These are phyloP conservation scores for Cheilosia scutellata DNA, from an alignment of 2,888 invertebrate genomes.

Conservation along the genomic window DNA sequence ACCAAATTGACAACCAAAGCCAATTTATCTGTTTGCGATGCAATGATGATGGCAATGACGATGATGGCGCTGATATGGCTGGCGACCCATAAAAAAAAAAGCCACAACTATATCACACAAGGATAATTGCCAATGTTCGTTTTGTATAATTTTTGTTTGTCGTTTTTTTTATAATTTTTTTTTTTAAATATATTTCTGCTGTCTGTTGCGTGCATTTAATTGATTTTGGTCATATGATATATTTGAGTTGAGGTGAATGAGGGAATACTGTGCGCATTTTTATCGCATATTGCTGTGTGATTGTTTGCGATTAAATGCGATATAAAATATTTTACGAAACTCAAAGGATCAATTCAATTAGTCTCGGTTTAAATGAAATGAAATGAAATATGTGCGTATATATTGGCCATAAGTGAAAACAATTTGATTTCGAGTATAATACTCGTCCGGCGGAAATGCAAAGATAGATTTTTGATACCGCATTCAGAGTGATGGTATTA, in stretches of 20 bases:
- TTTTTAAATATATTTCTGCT: conserved; percentile 18
- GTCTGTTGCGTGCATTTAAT: conserved; percentile 54
- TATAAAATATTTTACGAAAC: conserved; percentile 62
- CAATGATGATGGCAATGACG: conserved; percentile 47
- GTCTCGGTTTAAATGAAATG: conserved; percentile 61
- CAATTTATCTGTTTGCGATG: conserved; percentile 73
- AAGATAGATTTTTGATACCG: conserved; percentile 44
- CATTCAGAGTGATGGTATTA: conserved; percentile 27
- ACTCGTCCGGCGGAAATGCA: conserved; percentile 38
- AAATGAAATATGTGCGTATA: conserved; percentile 11
- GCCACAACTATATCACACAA: conserved; percentile 9
- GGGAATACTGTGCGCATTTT: conserved; percentile 38
- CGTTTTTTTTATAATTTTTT: conserved; percentile 23
- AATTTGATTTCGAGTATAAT: conserved; percentile 51
- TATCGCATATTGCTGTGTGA: conserved; percentile 31
- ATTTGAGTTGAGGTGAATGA: conserved; percentile 59
- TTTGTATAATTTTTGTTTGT: conserved; percentile 22
- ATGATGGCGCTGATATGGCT: conserved; percentile 25
- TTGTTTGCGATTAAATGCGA: conserved; percentile 63
- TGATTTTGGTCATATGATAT: conserved; percentile 62
- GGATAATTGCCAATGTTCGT: conserved; percentile 66
- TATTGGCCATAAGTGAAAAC: conserved; percentile 19
- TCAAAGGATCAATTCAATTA: conserved; percentile 75
- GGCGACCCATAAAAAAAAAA: conserved; percentile 15
- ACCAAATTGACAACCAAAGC: conserved; percentile 74